Percentiles rank a stretch among this genome's conserved stretches.
Evolutionary conservation across 64 coral and sea anemone genomes (phyloP).

Genomic region (Montipora sp.): DNA sequence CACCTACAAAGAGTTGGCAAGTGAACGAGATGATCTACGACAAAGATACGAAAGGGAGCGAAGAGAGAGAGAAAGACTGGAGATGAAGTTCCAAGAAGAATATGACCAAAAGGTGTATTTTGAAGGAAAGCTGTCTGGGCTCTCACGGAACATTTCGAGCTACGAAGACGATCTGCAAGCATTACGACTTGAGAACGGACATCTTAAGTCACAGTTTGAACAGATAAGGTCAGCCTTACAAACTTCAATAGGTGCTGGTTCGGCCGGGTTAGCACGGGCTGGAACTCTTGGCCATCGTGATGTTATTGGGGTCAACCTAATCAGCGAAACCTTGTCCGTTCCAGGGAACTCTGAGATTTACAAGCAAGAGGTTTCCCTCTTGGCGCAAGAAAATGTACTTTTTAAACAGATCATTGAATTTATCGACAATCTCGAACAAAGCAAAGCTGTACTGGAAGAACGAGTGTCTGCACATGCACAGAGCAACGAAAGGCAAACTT

Average conservation of each 20-base stretch:
- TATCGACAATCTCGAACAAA: conserved; percentile 50
- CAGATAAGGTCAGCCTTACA: conserved; percentile 32
- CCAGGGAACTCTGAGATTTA: conserved; percentile 6
- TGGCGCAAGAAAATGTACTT: conserved; percentile 67
- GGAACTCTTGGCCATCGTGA: not conserved
- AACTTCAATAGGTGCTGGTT: not conserved
- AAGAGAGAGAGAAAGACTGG: conserved; percentile 31
- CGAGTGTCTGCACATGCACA: not conserved
- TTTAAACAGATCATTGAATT: conserved; percentile 66
- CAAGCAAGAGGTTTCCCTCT: conserved; percentile 48
- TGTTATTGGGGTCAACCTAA: not conserved
- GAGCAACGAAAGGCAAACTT: not conserved
- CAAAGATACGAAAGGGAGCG: conserved; percentile 35
- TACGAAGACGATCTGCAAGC: conserved; percentile 52
- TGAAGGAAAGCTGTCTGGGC: conserved; percentile 35
- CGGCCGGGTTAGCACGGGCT: not conserved
- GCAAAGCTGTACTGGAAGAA: conserved; percentile 17
- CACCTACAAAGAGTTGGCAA: conserved; percentile 25
- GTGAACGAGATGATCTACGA: conserved; percentile 55
- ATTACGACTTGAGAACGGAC: conserved; percentile 40
- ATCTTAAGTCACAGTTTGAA: conserved; percentile 53
- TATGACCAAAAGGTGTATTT: conserved; percentile 33
- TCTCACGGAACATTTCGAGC: conserved; percentile 3
- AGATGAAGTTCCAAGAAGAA: conserved; percentile 44
- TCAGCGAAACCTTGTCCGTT: not conserved